These are phyloP conservation scores for Falco concolor DNA, from an alignment of 2,797 vertebrate species.

Conservation along the genomic window DNA sequence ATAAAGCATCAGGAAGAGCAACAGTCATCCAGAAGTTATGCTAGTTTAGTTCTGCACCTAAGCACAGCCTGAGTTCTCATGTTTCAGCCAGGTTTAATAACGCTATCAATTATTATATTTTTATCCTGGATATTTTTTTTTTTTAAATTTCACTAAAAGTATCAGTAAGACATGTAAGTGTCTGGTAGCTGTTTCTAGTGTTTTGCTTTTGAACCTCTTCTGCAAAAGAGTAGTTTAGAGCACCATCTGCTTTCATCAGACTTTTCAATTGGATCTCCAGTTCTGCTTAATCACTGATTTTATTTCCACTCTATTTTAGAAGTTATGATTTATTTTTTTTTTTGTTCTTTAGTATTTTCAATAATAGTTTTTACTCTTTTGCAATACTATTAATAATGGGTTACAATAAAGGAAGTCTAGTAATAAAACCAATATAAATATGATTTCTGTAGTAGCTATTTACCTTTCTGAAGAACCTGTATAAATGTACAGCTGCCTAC, in stretches of 20 bases:
- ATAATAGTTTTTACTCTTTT: neutral
- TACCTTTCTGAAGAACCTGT: neutral
- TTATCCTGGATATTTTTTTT: neutral
- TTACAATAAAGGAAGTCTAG: neutral
- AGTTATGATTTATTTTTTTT: no score
- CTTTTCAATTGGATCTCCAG: neutral
- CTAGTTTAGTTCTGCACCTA: neutral
- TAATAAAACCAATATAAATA: neutral
- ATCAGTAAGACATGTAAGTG: rapidly evolving
- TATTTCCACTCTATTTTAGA: neutral
- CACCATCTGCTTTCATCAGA: neutral
- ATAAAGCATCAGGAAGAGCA: neutral
- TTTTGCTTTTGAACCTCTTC: neutral
- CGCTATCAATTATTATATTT: neutral
- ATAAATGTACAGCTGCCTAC: neutral
- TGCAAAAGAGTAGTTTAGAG: neutral
- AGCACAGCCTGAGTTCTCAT: neutral
- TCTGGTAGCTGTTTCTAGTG: neutral
- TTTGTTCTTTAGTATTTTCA: neutral
- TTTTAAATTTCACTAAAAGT: neutral
- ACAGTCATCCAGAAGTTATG: no score
- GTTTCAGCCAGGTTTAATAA: neutral
- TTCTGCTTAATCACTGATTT: neutral
- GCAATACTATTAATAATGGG: neutral
- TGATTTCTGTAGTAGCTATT: neutral